Conservation (phyloP, 2,888 invertebrate genomes). For the Stenchaetothrips biformis region DNA sequence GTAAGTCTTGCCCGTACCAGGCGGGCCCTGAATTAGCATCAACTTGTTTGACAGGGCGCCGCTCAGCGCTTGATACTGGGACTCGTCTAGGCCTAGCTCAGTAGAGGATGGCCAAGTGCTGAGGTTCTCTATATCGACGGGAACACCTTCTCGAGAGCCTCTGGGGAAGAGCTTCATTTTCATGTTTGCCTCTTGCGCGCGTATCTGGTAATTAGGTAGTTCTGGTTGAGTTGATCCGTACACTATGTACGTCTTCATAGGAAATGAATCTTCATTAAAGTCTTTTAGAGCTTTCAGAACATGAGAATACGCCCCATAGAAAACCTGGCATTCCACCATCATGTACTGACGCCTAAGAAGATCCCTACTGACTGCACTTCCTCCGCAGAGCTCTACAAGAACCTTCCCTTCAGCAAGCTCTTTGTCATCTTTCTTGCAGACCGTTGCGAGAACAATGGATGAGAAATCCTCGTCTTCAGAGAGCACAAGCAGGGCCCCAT, state of each 20-base stretch:
- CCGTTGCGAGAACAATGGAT: slow-evolving; percentile 63
- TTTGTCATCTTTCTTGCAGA: slow-evolving; percentile 54
- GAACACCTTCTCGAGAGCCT: not conserved
- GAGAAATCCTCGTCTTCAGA: slow-evolving; percentile 60
- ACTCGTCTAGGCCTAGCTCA: slow-evolving; percentile 56
- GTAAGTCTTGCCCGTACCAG: slow-evolving; percentile 83
- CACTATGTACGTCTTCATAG: slow-evolving; percentile 65
- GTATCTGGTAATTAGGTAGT: slow-evolving; percentile 46
- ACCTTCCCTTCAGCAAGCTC: slow-evolving; percentile 45
- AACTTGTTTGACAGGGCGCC: slow-evolving; percentile 67
- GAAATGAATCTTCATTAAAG: slow-evolving; percentile 54
- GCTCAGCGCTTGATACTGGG: slow-evolving; percentile 63
- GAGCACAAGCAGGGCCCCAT: slow-evolving; percentile 68
- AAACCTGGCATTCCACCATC: slow-evolving; percentile 73
- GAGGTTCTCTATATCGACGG: no score
- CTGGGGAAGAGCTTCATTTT: not conserved
- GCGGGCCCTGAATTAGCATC: slow-evolving; percentile 78
- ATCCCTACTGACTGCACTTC: slow-evolving; percentile 43
- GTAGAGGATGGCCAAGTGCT: slow-evolving; percentile 45
- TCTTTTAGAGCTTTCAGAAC: slow-evolving; percentile 64
- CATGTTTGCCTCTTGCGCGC: slow-evolving; percentile 28
- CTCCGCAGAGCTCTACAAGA: slow-evolving; percentile 40
- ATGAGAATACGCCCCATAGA: slow-evolving; percentile 76
- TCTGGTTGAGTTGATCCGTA: slow-evolving; percentile 44
- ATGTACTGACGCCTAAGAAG: slow-evolving; percentile 48